Base-by-base conservation (phyloP, 2,797 vertebrate genomes). In the Bryconaethiops microstoma region DNA sequence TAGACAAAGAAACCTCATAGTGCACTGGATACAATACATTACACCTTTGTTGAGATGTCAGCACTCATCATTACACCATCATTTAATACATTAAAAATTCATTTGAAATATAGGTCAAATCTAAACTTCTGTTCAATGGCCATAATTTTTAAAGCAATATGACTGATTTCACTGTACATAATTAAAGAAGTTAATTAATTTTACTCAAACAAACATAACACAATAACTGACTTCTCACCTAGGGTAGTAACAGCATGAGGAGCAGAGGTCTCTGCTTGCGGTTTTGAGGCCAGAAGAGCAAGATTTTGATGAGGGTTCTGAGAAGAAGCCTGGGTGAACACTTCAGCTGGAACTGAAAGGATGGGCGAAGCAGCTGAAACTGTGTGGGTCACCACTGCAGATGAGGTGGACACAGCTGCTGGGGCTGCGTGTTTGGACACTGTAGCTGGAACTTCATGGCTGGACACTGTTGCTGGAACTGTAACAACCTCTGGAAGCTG, bases 141-240 rank as follows among this genome's bases (percentile, higher is more conserved):
- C 42, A 5, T 42, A 42, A 42, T 42, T 42, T 42, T 42, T 42
- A 42, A 42, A 42, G 42, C 29, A 29, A 29, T 29, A 29, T 29
- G 29, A 29, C 3, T 29, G 29, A 29, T 29, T 29, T 29, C 29
- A 29, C 29, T 29, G 29, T 29, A 29, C 29, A 29, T 29, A 29
- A 29, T 29, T 29, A 29, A 29, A 29, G 29, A 29, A 29, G 14
- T 21, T 17, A 8, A 68, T 0, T 5, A 35, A 16, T 23, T 48
- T 39, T 23, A n/a, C 39, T 4, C 16, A 69, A 13, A 29, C 4
- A 39, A 13, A 63, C 3, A 25, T n/a, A 64, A 42, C 42, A 29
- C 12, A 79, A 65, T 21, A 6, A 48, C 35, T 57, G 9, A 48
- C 35, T 57, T 1, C 79, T 80, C 16, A 86, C 82, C 82, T 35